phyloP scores from a whole-genome alignment of 2,113 vertebrate species.

The Hydrolagus affinis region DNA sequence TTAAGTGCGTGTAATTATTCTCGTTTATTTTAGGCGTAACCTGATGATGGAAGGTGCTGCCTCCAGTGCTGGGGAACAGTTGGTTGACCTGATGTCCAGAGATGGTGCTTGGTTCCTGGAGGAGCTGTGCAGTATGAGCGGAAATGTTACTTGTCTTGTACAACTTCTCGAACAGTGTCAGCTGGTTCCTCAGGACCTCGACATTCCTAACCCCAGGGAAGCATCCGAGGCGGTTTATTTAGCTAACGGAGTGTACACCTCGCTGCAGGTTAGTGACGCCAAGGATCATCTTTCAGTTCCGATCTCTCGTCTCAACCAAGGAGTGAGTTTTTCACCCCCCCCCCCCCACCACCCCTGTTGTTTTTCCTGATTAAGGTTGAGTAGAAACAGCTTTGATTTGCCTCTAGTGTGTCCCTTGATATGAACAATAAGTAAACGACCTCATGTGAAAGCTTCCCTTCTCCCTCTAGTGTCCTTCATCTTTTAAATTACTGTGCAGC shows the following conservation, averaged over 20 bases:
- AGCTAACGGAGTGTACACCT: slow-evolving; percentile 86
- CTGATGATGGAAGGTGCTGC: slow-evolving; percentile 95
- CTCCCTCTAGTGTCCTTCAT: too few species aligned
- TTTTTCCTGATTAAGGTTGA: too few species aligned
- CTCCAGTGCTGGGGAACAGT: slow-evolving; percentile 83
- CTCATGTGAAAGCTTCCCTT: too few species aligned
- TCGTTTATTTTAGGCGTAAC: slow-evolving; percentile 62
- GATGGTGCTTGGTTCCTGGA: slow-evolving; percentile 96
- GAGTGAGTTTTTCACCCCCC: too few species aligned
- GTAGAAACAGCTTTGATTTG: too few species aligned
- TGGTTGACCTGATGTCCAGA: slow-evolving; percentile 84
- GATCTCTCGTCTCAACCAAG: too few species aligned
- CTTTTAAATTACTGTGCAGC: too few species aligned
- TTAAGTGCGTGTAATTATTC: neutral
- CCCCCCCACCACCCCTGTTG: too few species aligned
- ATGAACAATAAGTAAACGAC: too few species aligned
- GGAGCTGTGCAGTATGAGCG: slow-evolving; percentile 93
- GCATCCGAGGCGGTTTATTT: slow-evolving; percentile 81
- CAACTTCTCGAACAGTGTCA: slow-evolving; percentile 85
- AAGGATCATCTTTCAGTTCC: neutral
- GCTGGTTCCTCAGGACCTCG: slow-evolving; percentile 79
- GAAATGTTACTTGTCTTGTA: slow-evolving; percentile 78
- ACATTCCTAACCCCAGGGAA: slow-evolving; percentile 73
- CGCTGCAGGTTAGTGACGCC: slow-evolving; percentile 68
- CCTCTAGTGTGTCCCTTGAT: too few species aligned